These are phyloP conservation scores for Heliconius sara DNA, from an alignment of 2,888 invertebrate genomes.

Conservation along the genomic window DNA sequence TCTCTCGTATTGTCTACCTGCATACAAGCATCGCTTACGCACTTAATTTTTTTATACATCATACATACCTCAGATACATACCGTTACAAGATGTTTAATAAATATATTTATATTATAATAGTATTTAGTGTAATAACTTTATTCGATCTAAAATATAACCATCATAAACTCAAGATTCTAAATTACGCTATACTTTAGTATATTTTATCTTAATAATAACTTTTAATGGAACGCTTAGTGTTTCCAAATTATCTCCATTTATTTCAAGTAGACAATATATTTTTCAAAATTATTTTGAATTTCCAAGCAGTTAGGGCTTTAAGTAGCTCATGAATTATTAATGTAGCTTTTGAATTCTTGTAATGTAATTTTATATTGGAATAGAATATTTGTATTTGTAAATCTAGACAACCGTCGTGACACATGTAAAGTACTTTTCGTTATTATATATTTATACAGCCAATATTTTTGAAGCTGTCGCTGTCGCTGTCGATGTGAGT, in stretches of 20 bases:
- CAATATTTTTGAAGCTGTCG: not conserved
- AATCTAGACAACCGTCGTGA: not conserved
- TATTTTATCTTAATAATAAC: constrained; percentile 8
- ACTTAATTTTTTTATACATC: too few species aligned
- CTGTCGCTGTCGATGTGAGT: too few species aligned
- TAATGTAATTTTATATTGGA: constrained; percentile 11
- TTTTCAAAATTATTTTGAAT: constrained; percentile 25
- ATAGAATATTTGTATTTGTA: constrained; percentile 20
- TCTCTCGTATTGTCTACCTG: too few species aligned
- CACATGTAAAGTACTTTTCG: not conserved
- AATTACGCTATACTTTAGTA: not conserved
- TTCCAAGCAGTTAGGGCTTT: constrained; percentile 14
- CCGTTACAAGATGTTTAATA: too few species aligned
- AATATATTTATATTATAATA: too few species aligned
- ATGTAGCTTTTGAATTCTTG: constrained; percentile 6
- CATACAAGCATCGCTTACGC: too few species aligned
- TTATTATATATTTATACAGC: not conserved
- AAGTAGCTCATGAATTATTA: constrained; percentile 18
- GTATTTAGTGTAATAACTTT: too few species aligned
- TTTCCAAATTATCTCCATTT: constrained; percentile 14
- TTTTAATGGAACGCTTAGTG: constrained; percentile 9
- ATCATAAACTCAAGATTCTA: not conserved
- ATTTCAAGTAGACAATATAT: constrained; percentile 5
- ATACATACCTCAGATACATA: too few species aligned
- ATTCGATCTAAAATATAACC: not conserved